Evolutionary conservation across 2,888 invertebrate species (phyloP).

Genomic region (Ormyrus rosae): DNA sequence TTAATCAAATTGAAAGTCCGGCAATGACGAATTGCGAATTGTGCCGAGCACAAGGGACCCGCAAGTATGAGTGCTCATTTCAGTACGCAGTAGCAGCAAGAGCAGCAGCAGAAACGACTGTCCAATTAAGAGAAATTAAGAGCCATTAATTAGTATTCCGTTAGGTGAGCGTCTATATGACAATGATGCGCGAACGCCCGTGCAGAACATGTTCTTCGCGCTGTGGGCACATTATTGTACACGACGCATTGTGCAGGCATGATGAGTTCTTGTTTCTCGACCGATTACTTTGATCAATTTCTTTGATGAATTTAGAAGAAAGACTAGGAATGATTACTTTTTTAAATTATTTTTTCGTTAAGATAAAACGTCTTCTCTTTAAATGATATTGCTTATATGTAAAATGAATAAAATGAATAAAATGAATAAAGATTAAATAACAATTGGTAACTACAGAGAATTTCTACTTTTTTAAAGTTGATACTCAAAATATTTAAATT

Average conservation of each 20-base stretch:
- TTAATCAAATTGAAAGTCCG: constrained; percentile 38
- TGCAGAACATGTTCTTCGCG: constrained; percentile 64
- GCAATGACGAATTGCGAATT: constrained; percentile 22
- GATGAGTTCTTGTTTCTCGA: neutral
- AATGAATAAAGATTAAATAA: too few species aligned
- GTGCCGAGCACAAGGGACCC: constrained; percentile 31
- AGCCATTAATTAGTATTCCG: constrained; percentile 74
- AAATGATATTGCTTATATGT: too few species aligned
- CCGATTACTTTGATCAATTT: neutral
- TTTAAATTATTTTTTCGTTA: too few species aligned
- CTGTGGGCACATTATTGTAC: constrained; percentile 70
- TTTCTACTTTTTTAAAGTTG: too few species aligned
- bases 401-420: too few species aligned
- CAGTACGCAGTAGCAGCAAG: neutral
- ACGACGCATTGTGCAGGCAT: constrained; percentile 33
- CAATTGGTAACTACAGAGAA: too few species aligned
- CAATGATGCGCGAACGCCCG: constrained; percentile 43
- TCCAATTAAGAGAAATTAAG: constrained; percentile 74
- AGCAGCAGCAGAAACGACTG: constrained; percentile 64
- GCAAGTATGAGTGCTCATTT: constrained; percentile 56
- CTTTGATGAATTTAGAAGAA: too few species aligned
- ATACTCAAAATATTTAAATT: too few species aligned
- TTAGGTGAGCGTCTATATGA: neutral
- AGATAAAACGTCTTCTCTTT: too few species aligned
- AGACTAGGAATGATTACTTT: too few species aligned